Evolutionary conservation across 2,888 invertebrate genomes (phyloP).

Genomic region (Myopa testacea): DNA sequence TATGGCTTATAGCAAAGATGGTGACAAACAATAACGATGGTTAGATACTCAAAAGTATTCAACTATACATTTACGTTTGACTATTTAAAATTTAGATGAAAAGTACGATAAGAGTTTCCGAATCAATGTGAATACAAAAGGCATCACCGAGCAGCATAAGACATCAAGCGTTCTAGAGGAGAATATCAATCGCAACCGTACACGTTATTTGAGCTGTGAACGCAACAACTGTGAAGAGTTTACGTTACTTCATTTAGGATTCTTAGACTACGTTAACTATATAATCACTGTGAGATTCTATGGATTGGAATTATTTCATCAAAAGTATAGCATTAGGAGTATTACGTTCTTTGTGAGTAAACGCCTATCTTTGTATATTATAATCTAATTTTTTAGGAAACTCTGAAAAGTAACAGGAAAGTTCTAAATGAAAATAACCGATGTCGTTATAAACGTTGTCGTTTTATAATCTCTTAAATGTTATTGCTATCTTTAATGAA

Average conservation of each 20-base stretch:
- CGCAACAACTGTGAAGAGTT: slow-evolving; percentile 88
- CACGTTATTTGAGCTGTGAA: slow-evolving; percentile 84
- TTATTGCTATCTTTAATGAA: no score
- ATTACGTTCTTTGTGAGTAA: slow-evolving; percentile 86
- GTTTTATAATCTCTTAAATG: no score
- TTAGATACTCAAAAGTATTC: slow-evolving; percentile 59
- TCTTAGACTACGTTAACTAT: slow-evolving; percentile 89
- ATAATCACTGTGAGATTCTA: slow-evolving; percentile 86
- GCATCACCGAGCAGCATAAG: slow-evolving; percentile 81
- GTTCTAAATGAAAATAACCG: no score
- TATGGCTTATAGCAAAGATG: slow-evolving; percentile 92
- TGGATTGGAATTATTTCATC: slow-evolving; percentile 86
- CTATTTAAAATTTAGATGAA: slow-evolving; percentile 76
- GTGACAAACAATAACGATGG: slow-evolving; percentile 87
- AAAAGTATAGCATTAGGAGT: slow-evolving; percentile 85
- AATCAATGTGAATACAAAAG: slow-evolving; percentile 86
- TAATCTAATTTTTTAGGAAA: no score
- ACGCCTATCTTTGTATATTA: neutral
- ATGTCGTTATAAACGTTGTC: no score
- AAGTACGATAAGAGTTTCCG: slow-evolving; percentile 90
- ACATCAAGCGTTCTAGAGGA: slow-evolving; percentile 76
- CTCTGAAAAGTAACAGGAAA: no score
- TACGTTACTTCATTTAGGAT: slow-evolving; percentile 88
- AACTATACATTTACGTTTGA: neutral
- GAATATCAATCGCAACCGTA: slow-evolving; percentile 77